A percentile compares a stretch with the other conserved stretches of the same genome.
These are phyloP conservation scores for Corvus hawaiiensis DNA, from an alignment of 2,113 vertebrate species.

Conservation along the genomic window DNA sequence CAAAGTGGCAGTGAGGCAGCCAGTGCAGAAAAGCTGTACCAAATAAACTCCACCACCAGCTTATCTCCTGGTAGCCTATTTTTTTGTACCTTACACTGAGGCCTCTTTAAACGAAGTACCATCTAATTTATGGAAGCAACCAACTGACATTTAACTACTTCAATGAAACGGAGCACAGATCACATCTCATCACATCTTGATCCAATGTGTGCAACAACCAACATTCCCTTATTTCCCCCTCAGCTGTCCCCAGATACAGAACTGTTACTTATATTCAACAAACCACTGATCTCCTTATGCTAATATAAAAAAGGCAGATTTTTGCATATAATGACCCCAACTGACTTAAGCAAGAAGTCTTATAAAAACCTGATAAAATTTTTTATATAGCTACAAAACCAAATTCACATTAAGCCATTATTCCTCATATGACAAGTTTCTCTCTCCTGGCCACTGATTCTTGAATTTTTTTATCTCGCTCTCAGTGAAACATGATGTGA, in stretches of 20 bases:
- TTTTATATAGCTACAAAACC: background rate
- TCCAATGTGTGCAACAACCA: constrained; percentile 35
- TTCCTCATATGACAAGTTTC: background rate
- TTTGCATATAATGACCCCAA: background rate
- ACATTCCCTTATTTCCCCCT: background rate
- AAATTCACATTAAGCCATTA: background rate
- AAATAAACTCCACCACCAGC: background rate
- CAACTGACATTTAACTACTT: constrained; percentile 52
- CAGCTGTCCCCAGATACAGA: background rate
- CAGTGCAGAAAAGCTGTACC: background rate
- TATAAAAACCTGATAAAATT: background rate
- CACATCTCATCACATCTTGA: constrained; percentile 61
- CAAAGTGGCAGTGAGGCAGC: background rate
- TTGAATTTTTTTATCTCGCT: background rate
- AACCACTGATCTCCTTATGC: background rate
- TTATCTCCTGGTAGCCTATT: background rate
- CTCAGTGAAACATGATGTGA: background rate
- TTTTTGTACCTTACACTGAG: background rate
- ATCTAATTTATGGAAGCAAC: constrained; percentile 49
- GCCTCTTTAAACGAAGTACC: background rate
- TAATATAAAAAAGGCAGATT: background rate
- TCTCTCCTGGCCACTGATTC: background rate
- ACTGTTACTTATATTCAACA: background rate
- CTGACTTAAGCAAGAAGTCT: background rate
- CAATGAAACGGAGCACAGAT: constrained; percentile 29